These are phyloP conservation scores for Phenganax subtilis DNA, from an alignment of 92 coral and sea anemone species.

Conservation along the genomic window DNA sequence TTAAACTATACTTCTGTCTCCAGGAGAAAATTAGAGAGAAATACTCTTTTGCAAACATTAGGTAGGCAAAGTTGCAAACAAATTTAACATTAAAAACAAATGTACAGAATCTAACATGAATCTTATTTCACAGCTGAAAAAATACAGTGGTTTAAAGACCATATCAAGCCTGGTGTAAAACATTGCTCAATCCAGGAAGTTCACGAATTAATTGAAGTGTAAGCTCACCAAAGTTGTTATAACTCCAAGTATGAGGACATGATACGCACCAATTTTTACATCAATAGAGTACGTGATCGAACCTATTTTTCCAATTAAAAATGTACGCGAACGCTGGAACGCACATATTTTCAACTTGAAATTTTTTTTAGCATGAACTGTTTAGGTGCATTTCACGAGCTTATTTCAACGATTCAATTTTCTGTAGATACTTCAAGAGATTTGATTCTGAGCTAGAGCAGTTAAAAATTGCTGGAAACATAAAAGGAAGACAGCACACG, in stretches of 20 bases:
- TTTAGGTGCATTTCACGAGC: background rate
- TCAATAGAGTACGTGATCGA: background rate
- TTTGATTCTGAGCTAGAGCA: conserved; percentile 79
- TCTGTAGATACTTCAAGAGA: conserved; percentile 70
- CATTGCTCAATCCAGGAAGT: conserved; percentile 66
- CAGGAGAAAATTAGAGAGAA: conserved; percentile 36
- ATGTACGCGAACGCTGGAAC: background rate
- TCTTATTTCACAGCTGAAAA: conserved; percentile 43
- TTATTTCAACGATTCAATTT: background rate
- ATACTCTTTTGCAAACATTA: conserved; percentile 8
- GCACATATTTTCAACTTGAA: background rate
- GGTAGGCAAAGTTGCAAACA: background rate
- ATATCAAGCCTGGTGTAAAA: conserved; percentile 55
- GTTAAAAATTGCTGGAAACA: conserved; percentile 59
- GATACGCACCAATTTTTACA: background rate
- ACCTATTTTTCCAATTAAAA: conserved; percentile 1
- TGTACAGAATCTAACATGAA: background rate
- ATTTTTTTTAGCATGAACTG: background rate
- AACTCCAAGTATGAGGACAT: background rate
- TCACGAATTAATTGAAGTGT: conserved; percentile 71
- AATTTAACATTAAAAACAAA: too few species aligned
- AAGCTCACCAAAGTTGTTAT: conserved; percentile 6
- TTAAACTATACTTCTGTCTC: background rate
- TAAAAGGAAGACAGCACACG: conserved; percentile 66
- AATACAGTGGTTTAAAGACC: conserved; percentile 85